Percentiles rank a stretch among this genome's conserved stretches.
Evolutionary conservation across 1,140 invertebrate species (phyloP).

Genomic region (Paramacrobiotus metropolitanus): DNA sequence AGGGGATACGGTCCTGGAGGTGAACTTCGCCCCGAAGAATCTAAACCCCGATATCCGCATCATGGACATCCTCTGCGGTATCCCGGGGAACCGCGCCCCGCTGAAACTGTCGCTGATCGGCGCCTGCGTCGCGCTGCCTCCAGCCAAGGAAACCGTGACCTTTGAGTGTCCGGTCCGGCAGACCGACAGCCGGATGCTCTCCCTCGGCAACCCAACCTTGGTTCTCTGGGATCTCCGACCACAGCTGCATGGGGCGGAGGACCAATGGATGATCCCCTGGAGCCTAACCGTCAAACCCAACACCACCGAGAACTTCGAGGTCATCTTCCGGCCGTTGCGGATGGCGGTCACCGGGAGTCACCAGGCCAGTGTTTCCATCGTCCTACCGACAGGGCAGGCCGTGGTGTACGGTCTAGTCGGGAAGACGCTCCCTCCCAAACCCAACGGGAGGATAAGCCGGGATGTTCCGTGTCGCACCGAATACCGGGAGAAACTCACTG

Average conservation of each 20-base stretch:
- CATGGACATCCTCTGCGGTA: not conserved
- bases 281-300: not conserved
- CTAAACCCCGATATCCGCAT: not conserved
- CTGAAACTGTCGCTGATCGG: not conserved
- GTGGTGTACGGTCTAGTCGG: not conserved
- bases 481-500: not conserved
- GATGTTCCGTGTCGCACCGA: not conserved
- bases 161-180: conserved; percentile 1
- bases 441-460: not conserved
- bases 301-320: not conserved
- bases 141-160: not conserved
- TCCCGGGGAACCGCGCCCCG: not conserved
- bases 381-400: not conserved
- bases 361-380: not conserved
- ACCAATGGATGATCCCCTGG: not conserved
- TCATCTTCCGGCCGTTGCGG: not conserved
- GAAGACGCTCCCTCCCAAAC: not conserved
- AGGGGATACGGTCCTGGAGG: not conserved
- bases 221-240: not conserved
- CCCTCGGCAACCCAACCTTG: not conserved
- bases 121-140: not conserved
- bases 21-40: not conserved
- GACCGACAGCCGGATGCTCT: not conserved
- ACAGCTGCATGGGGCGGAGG: not conserved
- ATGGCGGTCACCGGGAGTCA: not conserved